Percentiles rank a stretch among this genome's conserved stretches.
These are phyloP conservation scores for Festucalex cinctus DNA, from an alignment of 2,113 vertebrate genomes.

Conservation along the genomic window DNA sequence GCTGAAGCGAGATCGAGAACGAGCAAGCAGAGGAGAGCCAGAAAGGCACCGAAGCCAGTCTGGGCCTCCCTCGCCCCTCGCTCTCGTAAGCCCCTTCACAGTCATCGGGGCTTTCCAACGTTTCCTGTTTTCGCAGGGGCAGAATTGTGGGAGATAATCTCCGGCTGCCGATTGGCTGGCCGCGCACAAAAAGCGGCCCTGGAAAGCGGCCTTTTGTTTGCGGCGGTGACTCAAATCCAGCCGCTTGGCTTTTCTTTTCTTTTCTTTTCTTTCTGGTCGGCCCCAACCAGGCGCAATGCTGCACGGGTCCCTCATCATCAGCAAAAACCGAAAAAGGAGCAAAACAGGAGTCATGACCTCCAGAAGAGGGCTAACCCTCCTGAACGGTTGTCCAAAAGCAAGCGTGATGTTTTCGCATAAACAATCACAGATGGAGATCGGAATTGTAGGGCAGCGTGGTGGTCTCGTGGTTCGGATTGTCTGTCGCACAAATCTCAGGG, in stretches of 20 bases:
- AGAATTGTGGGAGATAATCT: slow-evolving; percentile 77
- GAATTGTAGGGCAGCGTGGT: too few relatives aligned
- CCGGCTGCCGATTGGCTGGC: slow-evolving; percentile 70
- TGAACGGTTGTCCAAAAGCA: slow-evolving; percentile 5
- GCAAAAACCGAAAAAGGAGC: slow-evolving; percentile 58
- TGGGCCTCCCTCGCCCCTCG: slow-evolving; percentile 40
- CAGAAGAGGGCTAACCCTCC: slow-evolving; percentile 55
- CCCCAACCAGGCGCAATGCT: slow-evolving; percentile 53
- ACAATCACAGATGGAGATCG: too few relatives aligned
- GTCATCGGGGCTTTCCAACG: slow-evolving; percentile 71
- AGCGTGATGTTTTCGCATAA: too few relatives aligned
- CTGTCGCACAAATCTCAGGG: not conserved
- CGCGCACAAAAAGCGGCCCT: slow-evolving; percentile 70
- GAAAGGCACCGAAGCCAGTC: slow-evolving; percentile 61
- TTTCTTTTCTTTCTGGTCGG: slow-evolving; percentile 62
- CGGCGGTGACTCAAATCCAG: slow-evolving; percentile 70
- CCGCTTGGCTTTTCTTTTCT: slow-evolving; percentile 60
- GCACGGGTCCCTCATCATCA: slow-evolving; percentile 59
- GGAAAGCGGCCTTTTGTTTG: slow-evolving; percentile 71
- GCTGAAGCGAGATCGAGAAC: slow-evolving; percentile 62
- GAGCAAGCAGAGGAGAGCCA: slow-evolving; percentile 54
- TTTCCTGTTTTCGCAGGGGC: slow-evolving; percentile 74
- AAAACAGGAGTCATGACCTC: slow-evolving; percentile 66
- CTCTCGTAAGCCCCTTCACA: slow-evolving; percentile 67
- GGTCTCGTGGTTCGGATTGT: not conserved